Base-by-base conservation (phyloP, 2,888 invertebrate species). In the Epirrita christyi region DNA sequence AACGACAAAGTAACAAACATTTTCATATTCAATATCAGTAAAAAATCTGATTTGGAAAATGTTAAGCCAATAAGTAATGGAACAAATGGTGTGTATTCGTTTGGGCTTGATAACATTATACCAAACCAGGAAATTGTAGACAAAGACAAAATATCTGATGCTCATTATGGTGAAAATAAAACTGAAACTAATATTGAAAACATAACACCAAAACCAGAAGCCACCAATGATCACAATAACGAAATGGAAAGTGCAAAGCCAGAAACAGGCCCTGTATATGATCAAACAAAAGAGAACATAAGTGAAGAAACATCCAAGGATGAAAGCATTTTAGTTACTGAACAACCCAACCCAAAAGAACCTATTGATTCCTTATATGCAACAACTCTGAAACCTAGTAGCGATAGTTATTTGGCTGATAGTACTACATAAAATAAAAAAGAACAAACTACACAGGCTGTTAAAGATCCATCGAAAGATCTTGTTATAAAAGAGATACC, bases 1-100 rank as follows among this genome's bases (percentile, higher is more conserved):
- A 81, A 75, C 14, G 80, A 75, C 0, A 76, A 85, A 61, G 81
- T 85, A 0, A 85, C 83, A 0, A 87, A 88, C 40, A 68, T 87
- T 36, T 88, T 76, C 46, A 72, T 87, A 38, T 85, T 85, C 43
- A 75, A 81, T 52, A 71, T 76, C 2, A 70, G 66, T 4, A 63
- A 73, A 14, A 60, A 71, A 11, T 37, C 67, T 5, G 63, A 67
- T 3, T 55, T 75, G n/a, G 64, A 67, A 10, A 58, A 67, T n/a
- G 53, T 75, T 0, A 67, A 70, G 38, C 66, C 63, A 0, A 50
- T 64, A 9, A 52, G 42, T 13, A 70, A 68, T 41, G 64, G 55
- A 10, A 62, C 61, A 0, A 59, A 68, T 1, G 54, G 46, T 46
- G 61, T 72, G 21, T 69, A 64, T 49, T 53, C 44, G 13, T 65